phyloP scores from a whole-genome alignment of 2,113 vertebrate genomes.

The Erythrolamprus reginae region DNA sequence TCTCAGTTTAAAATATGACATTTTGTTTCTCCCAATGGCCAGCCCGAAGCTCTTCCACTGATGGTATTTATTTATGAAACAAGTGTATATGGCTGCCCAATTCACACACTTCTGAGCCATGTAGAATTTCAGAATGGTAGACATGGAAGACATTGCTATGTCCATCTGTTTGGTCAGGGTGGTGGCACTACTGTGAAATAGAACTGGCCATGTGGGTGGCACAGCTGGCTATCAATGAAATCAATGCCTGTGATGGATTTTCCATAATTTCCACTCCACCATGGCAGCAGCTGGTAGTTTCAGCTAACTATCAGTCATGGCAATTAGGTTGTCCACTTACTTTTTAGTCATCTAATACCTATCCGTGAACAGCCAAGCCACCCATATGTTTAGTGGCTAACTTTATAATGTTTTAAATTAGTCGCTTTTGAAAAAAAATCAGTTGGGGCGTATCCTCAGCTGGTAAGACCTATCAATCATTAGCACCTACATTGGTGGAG shows the following conservation, averaged over 20 bases:
- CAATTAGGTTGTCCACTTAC: not conserved
- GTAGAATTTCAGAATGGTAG: not conserved
- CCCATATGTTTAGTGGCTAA: not conserved
- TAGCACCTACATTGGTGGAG: not conserved
- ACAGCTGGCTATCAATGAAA: not conserved
- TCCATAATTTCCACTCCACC: not conserved
- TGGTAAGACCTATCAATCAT: conserved; percentile 22
- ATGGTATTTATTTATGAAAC: not conserved
- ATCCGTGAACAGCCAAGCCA: not conserved
- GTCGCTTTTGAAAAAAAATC: not conserved
- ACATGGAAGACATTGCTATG: not conserved
- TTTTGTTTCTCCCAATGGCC: not conserved
- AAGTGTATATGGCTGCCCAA: not conserved
- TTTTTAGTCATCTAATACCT: not conserved
- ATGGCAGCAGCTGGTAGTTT: not conserved
- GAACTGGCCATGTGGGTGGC: not conserved
- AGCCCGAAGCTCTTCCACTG: not conserved
- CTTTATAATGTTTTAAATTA: conserved; percentile 1
- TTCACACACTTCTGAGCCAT: not conserved
- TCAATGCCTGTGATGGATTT: not conserved
- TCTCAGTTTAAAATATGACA: not conserved
- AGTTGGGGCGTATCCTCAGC: conserved; percentile 6
- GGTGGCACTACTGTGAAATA: not conserved
- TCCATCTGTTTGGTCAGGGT: not conserved
- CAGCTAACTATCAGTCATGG: not conserved